A percentile compares a stretch with the other conserved stretches of the same genome.
These are phyloP conservation scores for Patella vulgata DNA, from an alignment of 1,140 invertebrate genomes.

Conservation along the genomic window DNA sequence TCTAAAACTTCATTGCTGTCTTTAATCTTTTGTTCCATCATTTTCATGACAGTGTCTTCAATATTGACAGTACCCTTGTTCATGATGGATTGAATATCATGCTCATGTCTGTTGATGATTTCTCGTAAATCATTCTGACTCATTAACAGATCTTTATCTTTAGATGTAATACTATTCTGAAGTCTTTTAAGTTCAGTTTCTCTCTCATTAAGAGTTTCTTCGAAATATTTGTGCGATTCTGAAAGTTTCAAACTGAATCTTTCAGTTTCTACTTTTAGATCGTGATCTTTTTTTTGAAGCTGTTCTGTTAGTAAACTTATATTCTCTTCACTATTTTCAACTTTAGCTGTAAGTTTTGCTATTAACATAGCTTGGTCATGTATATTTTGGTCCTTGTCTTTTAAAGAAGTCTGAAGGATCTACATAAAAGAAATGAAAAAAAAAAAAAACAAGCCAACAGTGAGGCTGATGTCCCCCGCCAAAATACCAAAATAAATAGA, in stretches of 20 bases:
- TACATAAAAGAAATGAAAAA: conserved; percentile 20
- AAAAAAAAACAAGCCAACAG: too few species aligned
- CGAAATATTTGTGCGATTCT: conserved; percentile 61
- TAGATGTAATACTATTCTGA: conserved; percentile 40
- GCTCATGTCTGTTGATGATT: conserved; percentile 56
- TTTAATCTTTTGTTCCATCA: conserved; percentile 59
- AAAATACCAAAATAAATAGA: too few species aligned
- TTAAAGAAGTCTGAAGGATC: conserved; percentile 54
- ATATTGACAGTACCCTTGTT: conserved; percentile 53
- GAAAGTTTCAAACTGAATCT: conserved; percentile 53
- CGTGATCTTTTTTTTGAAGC: conserved; percentile 49
- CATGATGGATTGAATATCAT: conserved; percentile 58
- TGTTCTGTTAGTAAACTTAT: conserved; percentile 46
- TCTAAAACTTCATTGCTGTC: conserved; percentile 60
- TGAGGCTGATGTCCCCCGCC: too few species aligned
- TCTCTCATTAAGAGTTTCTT: conserved; percentile 57
- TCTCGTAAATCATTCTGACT: conserved; percentile 57
- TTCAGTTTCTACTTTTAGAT: conserved; percentile 54
- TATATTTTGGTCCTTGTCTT: conserved; percentile 56
- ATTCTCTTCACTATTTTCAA: conserved; percentile 56
- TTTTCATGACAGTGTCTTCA: conserved; percentile 58
- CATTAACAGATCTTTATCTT: conserved; percentile 50
- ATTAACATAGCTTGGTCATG: conserved; percentile 50
- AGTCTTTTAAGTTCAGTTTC: conserved; percentile 49
- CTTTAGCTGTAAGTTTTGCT: conserved; percentile 52